Evolutionary conservation across 2,797 vertebrate species (phyloP).

Genomic region (Acestrorhynchus altus): DNA sequence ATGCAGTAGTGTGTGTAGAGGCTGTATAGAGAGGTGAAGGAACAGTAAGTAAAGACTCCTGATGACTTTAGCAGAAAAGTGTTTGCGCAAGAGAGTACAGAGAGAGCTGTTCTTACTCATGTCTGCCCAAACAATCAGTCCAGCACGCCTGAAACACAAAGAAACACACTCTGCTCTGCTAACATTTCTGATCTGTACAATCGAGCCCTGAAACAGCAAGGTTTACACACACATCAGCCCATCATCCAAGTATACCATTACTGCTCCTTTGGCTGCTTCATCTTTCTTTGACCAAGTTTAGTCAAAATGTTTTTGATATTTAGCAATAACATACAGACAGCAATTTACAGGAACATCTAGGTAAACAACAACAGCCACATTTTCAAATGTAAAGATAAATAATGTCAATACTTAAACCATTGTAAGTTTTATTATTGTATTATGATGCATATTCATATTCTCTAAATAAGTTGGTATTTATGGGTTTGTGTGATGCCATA

Average conservation of each 20-base stretch:
- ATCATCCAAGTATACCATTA: background rate
- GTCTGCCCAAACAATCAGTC: conserved; percentile 17
- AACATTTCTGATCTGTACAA: background rate
- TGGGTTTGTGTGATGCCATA: too few species aligned
- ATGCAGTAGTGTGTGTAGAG: background rate
- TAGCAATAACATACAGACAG: too few species aligned
- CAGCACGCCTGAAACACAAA: background rate
- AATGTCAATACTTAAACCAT: too few species aligned
- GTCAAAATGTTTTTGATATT: too few species aligned
- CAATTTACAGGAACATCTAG: too few species aligned
- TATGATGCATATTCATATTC: too few species aligned
- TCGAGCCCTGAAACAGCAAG: background rate
- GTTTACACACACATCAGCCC: background rate
- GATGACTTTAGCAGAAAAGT: conserved; percentile 42
- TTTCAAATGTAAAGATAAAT: too few species aligned
- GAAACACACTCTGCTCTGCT: background rate
- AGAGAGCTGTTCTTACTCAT: conserved; percentile 7
- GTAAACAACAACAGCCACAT: too few species aligned
- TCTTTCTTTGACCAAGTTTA: background rate
- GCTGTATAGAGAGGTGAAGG: background rate
- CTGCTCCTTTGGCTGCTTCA: background rate
- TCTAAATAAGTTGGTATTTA: too few species aligned
- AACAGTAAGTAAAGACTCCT: conserved; percentile 18
- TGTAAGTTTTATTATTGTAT: too few species aligned
- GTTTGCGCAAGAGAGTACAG: conserved; percentile 4